These are phyloP conservation scores for Hemithea aestivaria DNA, from an alignment of 2,888 invertebrate genomes.

Conservation along the genomic window DNA sequence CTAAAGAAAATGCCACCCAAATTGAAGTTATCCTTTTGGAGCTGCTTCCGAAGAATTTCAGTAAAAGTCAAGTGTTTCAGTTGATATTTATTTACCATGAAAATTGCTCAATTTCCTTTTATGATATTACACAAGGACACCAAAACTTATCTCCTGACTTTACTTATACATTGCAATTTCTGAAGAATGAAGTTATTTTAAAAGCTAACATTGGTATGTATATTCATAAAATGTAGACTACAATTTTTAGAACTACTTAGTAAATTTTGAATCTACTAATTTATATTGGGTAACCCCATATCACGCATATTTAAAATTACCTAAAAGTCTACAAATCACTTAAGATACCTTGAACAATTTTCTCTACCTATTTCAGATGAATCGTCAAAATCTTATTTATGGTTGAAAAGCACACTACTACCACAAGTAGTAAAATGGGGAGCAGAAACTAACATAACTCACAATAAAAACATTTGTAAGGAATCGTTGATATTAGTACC, in stretches of 20 bases:
- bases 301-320: too few relatives aligned
- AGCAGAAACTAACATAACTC: too few relatives aligned
- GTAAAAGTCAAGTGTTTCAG: constrained; percentile 51
- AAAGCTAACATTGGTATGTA: constrained; percentile 58
- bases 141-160: constrained; percentile 69
- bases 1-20: constrained; percentile 8
- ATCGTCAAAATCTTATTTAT: constrained; percentile 51
- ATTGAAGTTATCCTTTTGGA: constrained; percentile 49
- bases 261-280: too few relatives aligned
- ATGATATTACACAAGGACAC: constrained; percentile 60
- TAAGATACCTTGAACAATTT: too few relatives aligned
- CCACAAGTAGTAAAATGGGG: constrained; percentile 83
- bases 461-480: constrained; percentile 39
- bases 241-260: too few relatives aligned
- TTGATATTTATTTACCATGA: constrained; percentile 59
- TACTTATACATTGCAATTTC: constrained; percentile 65
- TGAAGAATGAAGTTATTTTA: constrained; percentile 53
- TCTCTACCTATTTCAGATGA: too few relatives aligned
- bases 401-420: constrained; percentile 79
- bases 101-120: constrained; percentile 57
- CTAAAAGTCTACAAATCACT: too few relatives aligned
- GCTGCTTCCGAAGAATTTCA: constrained; percentile 58
- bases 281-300: too few relatives aligned
- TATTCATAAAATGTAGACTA: too few relatives aligned
- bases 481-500: constrained; percentile 84